Evolutionary conservation across 2,797 vertebrate species (phyloP), one percentile per base, ranked within the genome.

Genomic region (Cyclura pinguis): DNA sequence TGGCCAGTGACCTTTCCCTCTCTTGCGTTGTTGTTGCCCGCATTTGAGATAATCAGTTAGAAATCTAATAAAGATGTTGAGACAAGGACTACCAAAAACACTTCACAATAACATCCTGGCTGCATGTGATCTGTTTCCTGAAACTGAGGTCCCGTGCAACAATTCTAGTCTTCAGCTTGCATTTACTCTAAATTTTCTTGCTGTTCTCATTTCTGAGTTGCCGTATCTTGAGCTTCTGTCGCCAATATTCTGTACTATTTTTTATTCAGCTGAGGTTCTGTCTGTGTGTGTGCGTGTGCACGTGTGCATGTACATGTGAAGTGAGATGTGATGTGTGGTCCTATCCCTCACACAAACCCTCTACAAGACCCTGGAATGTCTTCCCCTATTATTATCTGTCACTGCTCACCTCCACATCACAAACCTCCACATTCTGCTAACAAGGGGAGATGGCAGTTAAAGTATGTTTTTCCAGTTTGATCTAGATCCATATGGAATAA

Each of bases 111-210:
- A 91, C 32, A 9, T 69, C 72, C 91, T 88, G 47, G 91, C 91
- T 95, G 90, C 78, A 69, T 92, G 88, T 88, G 87, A 96, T 95
- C 95, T 95, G 87, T 93, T 96, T 94, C 93, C 91, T 87, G 87
- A 96, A 95, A 96, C 0, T 91, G 91, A 95, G 92, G 93, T 94
- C 93, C 85, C 88, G 91, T 92, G 83, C 84, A 87, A 92, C 88
- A 93, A 62, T 95, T 95, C 91, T 83, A 78, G 20, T 92, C 91
- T 91, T 95, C 92, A 94, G 94, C 93, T 96, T 88, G 52, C 87
- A 38, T 84, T 93, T 35, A 85, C 80, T 87, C 2, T 12, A 92
- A 89, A 38, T 80, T 91, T 88, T 85, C 57, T 32, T 16, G 76
- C 84, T 93, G 55, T 10, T 50, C 90, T 87, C 85, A 78, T 88